phyloP scores from a whole-genome alignment of 2,113 vertebrate species.

The Thamnophis sirtalis region DNA sequence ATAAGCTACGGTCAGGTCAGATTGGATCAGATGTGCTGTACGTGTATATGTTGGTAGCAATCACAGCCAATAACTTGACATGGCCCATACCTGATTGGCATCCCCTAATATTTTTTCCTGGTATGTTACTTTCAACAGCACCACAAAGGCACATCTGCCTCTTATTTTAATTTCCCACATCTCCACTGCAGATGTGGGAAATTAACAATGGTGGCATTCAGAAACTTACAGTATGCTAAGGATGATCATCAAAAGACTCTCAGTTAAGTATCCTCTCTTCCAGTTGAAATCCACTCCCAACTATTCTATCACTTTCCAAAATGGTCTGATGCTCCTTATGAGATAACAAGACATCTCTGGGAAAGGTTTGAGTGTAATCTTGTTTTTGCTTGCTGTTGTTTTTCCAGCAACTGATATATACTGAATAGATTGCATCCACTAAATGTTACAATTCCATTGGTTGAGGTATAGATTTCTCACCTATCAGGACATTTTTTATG shows the following conservation, averaged over 20 bases:
- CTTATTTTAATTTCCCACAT: neutral
- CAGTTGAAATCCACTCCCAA: neutral
- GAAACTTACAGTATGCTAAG: neutral
- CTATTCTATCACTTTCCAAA: neutral
- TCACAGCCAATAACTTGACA: neutral
- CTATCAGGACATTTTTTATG: neutral
- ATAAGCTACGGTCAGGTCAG: neutral
- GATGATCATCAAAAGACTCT: neutral
- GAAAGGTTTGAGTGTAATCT: neutral
- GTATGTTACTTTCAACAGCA: neutral
- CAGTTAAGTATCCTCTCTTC: neutral
- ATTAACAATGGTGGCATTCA: neutral
- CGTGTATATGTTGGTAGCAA: neutral
- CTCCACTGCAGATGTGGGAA: neutral
- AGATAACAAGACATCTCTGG: neutral
- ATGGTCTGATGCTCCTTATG: neutral
- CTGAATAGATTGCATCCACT: neutral
- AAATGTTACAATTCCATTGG: neutral
- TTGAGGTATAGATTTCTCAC: neutral
- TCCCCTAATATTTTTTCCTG: neutral
- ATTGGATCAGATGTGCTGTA: neutral
- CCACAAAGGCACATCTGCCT: neutral
- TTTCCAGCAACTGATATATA: neutral
- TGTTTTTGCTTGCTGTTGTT: neutral
- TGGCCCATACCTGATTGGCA: neutral